Conservation (phyloP, 2,113 vertebrate species). For the Brachirus orientalis region DNA sequence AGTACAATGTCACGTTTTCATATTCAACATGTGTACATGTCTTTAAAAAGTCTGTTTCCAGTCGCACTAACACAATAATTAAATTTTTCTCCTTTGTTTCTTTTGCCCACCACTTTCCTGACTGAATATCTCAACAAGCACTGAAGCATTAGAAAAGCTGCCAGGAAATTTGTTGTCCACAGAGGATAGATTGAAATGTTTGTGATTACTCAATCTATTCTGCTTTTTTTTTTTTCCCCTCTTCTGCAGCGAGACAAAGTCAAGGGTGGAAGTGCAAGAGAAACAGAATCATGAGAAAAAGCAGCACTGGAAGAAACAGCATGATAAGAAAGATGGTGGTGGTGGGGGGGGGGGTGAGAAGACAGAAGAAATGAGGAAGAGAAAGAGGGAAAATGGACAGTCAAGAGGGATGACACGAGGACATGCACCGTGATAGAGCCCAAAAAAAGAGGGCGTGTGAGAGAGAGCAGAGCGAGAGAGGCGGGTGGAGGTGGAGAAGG, state of each 20-base stretch:
- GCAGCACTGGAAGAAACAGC: slow-evolving; percentile 1
- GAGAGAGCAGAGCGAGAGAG: slow-evolving; percentile 56
- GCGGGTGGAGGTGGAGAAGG: slow-evolving; percentile 37
- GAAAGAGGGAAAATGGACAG: slow-evolving; percentile 11
- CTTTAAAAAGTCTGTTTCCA: no score
- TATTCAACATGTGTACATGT: no score
- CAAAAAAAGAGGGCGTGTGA: slow-evolving; percentile 57
- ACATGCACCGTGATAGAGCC: slow-evolving; percentile 35
- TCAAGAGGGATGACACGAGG: slow-evolving; percentile 18
- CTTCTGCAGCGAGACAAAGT: neutral
- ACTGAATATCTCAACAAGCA: no score
- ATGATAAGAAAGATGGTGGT: neutral
- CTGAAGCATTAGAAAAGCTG: no score
- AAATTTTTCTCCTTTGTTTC: no score
- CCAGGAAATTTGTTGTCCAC: no score
- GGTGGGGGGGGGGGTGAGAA: no score
- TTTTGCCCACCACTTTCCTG: no score
- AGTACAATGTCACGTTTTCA: no score
- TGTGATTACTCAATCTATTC: no score
- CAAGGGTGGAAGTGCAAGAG: slow-evolving; percentile 21
- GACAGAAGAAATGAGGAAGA: slow-evolving; percentile 10
- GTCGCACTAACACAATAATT: no score
- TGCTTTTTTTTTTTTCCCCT: slow-evolving; percentile 21
- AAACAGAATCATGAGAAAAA: slow-evolving; percentile 21
- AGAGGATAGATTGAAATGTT: no score